A percentile compares a stretch with the other conserved stretches of the same genome.
phyloP scores from a whole-genome alignment of 1,140 invertebrate genomes.

The Carposina sasakii region DNA sequence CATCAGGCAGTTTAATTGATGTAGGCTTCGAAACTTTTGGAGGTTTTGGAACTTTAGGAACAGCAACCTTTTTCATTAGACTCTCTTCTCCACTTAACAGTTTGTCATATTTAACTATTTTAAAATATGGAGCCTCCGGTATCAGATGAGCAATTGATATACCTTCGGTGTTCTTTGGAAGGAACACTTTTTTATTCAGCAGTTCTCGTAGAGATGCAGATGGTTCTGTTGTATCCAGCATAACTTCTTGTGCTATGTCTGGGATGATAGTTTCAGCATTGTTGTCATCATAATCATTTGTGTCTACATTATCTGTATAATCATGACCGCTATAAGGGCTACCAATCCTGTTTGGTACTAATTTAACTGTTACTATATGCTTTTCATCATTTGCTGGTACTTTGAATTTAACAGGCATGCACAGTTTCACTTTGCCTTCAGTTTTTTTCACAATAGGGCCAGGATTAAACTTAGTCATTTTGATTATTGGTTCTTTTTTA shows the following conservation, averaged over 20 bases:
- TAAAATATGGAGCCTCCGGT: slow-evolving; percentile 49
- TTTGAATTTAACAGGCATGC: slow-evolving; percentile 41
- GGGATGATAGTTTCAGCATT: slow-evolving; percentile 29
- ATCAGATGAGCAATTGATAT: slow-evolving; percentile 43
- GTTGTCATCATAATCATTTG: slow-evolving; percentile 17
- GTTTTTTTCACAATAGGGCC: neutral
- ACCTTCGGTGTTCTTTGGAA: slow-evolving; percentile 22
- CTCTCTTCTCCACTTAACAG: slow-evolving; percentile 18
- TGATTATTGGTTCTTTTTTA: slow-evolving; percentile 30
- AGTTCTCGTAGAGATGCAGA: slow-evolving; percentile 11
- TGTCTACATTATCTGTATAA: slow-evolving; percentile 10
- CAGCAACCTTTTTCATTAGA: slow-evolving; percentile 1
- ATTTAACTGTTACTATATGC: slow-evolving; percentile 28
- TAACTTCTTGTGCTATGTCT: slow-evolving; percentile 50
- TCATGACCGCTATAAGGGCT: neutral
- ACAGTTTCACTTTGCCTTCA: slow-evolving; percentile 12
- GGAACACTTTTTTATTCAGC: slow-evolving; percentile 30
- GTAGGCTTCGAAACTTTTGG: neutral
- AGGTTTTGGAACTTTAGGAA: no score
- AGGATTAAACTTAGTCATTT: slow-evolving; percentile 34
- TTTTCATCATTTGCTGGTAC: slow-evolving; percentile 11
- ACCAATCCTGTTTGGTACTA: slow-evolving; percentile 20
- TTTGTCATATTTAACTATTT: slow-evolving; percentile 48
- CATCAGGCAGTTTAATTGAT: slow-evolving; percentile 36
- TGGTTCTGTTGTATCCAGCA: slow-evolving; percentile 35